A percentile compares a stretch with the other conserved stretches of the same genome.
phyloP scores from a whole-genome alignment of 92 coral and sea anemone species.

The Heliopora coerulea region DNA sequence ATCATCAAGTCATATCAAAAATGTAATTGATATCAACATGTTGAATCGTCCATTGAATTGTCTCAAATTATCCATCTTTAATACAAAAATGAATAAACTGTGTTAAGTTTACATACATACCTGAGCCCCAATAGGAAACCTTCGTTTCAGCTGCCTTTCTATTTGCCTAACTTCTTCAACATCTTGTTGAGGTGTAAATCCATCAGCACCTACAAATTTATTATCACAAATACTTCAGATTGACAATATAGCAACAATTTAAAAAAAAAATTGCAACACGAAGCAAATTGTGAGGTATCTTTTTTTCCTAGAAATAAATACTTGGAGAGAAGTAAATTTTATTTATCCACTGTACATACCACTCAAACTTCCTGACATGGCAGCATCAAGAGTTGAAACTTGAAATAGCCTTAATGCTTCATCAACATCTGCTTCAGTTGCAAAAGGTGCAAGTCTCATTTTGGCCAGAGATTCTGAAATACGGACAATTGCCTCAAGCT shows the following conservation, averaged over 20 bases:
- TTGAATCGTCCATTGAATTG: no score
- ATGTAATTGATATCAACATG: no score
- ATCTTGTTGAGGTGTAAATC: constrained; percentile 94
- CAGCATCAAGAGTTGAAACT: constrained; percentile 98
- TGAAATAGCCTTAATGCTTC: constrained; percentile 94
- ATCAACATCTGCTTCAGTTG: constrained; percentile 92
- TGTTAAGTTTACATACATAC: no score
- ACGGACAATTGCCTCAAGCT: constrained; percentile 91
- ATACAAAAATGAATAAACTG: no score
- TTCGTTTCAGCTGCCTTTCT: constrained; percentile 85
- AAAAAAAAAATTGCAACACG: no score
- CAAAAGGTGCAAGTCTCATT: constrained; percentile 91
- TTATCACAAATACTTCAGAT: neutral
- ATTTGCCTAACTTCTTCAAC: constrained; percentile 93
- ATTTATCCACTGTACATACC: no score
- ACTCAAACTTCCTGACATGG: constrained; percentile 95
- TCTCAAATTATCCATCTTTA: no score
- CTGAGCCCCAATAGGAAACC: constrained; percentile 99
- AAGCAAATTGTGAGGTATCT: no score
- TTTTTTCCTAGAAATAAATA: no score
- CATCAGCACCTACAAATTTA: constrained; percentile 71
- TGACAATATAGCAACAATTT: no score
- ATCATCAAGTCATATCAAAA: no score
- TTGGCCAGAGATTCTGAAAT: constrained; percentile 96
- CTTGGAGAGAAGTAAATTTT: no score